These are phyloP conservation scores for Luperina testacea DNA, from an alignment of 2,888 invertebrate genomes.

Conservation along the genomic window DNA sequence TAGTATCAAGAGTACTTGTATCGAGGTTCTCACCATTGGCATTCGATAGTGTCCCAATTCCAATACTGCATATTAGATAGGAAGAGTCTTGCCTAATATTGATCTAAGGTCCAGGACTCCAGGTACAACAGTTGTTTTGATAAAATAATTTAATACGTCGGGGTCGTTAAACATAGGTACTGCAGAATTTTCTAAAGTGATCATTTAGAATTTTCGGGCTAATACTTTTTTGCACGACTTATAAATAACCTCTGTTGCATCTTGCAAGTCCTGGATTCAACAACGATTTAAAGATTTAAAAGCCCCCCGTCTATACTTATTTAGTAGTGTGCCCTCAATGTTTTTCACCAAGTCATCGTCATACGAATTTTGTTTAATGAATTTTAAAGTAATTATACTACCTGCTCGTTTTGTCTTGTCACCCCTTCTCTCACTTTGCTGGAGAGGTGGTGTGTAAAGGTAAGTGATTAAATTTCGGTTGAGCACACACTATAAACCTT, in stretches of 20 bases:
- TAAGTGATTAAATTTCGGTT: constrained; percentile 36
- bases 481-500: constrained; percentile 51
- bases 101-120: no score
- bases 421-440: not conserved
- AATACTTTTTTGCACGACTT: not conserved
- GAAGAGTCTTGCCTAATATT: not conserved
- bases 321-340: not conserved
- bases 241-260: not conserved
- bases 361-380: not conserved
- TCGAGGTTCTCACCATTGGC: not conserved
- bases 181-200: not conserved
- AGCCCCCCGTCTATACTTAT: no score
- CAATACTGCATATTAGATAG: no score
- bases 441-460: constrained; percentile 26
- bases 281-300: not conserved
- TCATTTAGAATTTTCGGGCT: not conserved
- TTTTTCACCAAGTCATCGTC: not conserved
- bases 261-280: not conserved
- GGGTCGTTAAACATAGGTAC: not conserved
- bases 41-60: constrained; percentile 8
- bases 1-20: constrained; percentile 25
- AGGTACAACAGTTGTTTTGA: not conserved
- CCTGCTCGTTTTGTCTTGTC: constrained; percentile 15
- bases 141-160: not conserved
- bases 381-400: constrained; percentile 26